Evolutionary conservation across 2,113 vertebrate species (phyloP).

Genomic region (Balaeniceps rex): DNA sequence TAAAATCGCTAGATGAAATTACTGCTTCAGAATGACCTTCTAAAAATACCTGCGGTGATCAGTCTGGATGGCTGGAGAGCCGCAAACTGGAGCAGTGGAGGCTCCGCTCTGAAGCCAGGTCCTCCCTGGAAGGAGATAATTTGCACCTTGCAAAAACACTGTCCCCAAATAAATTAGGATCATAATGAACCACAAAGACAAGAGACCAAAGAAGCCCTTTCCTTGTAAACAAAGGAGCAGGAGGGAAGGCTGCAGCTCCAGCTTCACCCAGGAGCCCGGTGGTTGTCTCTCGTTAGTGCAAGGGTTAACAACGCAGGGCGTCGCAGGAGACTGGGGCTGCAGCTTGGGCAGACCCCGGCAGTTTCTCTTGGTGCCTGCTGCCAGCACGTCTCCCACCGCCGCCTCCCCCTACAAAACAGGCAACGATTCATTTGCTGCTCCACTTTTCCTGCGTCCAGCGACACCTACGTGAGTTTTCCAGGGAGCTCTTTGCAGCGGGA

Average conservation of each 20-base stretch:
- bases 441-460: background rate
- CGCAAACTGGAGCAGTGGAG: background rate
- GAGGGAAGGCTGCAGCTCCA: background rate
- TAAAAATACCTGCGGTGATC: constrained; percentile 49
- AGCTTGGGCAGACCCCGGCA: background rate
- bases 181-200: background rate
- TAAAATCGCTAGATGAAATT: constrained; percentile 50
- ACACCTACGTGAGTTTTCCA: background rate
- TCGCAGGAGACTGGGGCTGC: background rate
- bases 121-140: constrained; percentile 14
- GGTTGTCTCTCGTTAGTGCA: background rate
- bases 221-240: background rate
- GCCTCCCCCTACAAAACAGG: background rate
- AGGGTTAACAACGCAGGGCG: background rate
- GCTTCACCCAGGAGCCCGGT: background rate
- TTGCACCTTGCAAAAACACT: constrained; percentile 16
- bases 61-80: constrained; percentile 3
- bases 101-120: background rate
- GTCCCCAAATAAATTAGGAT: background rate
- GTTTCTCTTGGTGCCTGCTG: background rate
- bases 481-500: background rate
- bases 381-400: background rate
- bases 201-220: background rate
- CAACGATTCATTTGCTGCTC: background rate
- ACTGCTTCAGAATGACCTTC: constrained; percentile 31